Evolutionary conservation across 2,113 vertebrate genomes (phyloP), one percentile per base, ranked within the genome.

Genomic region (Leptosomus discolor): DNA sequence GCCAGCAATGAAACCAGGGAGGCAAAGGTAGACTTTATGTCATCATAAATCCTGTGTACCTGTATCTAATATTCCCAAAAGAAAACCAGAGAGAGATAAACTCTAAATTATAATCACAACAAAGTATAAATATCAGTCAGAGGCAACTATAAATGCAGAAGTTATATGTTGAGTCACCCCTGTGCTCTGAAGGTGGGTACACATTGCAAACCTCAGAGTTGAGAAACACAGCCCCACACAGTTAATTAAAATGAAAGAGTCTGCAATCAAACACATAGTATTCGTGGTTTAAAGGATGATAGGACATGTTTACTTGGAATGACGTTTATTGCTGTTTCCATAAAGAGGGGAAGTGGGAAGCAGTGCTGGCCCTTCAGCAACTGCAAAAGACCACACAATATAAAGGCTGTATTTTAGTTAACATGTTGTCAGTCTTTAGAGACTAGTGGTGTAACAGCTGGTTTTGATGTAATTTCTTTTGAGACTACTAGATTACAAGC

Each of bases 401-500:
- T 93, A 98, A 97, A 97, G 61, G 91, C 76, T 11, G 48, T 96
- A 78, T 97, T 97, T 98, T 90, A 96, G 88, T 97, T 94, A 98
- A 96, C 96, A 96, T 71, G 73, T 93, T 97, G 96, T 97, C 94
- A 85, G 71, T 81, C 91, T 95, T 96, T 97, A 97, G 96, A 21
- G 60, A 97, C 94, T 73, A 95, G 94, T 87, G 81, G 92, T 93
- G 92, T 96, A 98, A 97, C 98, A 98, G 94, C 97, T 98, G 97
- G 92, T 98, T 98, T 97, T 95, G 96, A 97, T 98, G 97, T 98
- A 95, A 97, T 97, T 98, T 98, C 97, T 98, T 98, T 98, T 97
- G 97, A 98, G 92, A 58, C 82, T 87, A 94, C 92, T 97, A 97
- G 97, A 98, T 98, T 98, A 98, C 98, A 98, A 97, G 96, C 93